phyloP scores from a whole-genome alignment of 1,140 invertebrate species.

The Drosophila lini region DNA sequence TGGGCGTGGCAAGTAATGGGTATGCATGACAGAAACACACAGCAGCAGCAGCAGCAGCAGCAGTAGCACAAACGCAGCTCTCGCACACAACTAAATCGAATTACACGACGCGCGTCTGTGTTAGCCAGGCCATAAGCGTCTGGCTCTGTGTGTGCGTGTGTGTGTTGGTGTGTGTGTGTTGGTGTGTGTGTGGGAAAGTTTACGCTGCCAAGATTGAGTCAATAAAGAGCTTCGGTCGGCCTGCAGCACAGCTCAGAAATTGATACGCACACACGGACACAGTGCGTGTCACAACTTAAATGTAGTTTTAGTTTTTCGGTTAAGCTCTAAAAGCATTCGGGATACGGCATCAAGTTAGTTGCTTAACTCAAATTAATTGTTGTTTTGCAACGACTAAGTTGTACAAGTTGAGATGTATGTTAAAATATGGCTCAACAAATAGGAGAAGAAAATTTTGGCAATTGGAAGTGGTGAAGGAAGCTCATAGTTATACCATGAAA shows the following conservation, averaged over 20 bases:
- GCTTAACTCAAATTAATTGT: conserved; percentile 28
- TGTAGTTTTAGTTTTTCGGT: conserved; percentile 23
- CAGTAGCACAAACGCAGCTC: conserved; percentile 28
- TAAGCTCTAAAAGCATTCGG: conserved; percentile 11
- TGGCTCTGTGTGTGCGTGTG: conserved; percentile 19
- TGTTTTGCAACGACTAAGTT: neutral
- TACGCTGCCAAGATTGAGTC: conserved; percentile 75
- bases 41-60: neutral
- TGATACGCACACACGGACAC: conserved; percentile 59
- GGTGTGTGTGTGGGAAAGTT: conserved; percentile 61
- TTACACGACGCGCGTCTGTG: conserved; percentile 58
- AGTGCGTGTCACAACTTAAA: conserved; percentile 34
- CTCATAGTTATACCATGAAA: neutral
- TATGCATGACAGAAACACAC: conserved; percentile 62
- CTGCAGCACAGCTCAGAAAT: conserved; percentile 55
- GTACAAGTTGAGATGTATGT: neutral
- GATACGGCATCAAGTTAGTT: conserved; percentile 17
- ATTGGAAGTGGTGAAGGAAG: neutral
- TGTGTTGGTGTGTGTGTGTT: conserved; percentile 39
- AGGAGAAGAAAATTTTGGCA: neutral
- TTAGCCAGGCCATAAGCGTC: conserved; percentile 33
- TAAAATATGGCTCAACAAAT: neutral
- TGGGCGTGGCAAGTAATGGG: conserved; percentile 34
- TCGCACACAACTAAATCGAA: conserved; percentile 62
- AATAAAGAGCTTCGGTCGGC: conserved; percentile 69